A percentile compares a stretch with the other conserved stretches of the same genome.
Evolutionary conservation across 2,888 invertebrate genomes (phyloP).

Genomic region (Agrypnus murinus): DNA sequence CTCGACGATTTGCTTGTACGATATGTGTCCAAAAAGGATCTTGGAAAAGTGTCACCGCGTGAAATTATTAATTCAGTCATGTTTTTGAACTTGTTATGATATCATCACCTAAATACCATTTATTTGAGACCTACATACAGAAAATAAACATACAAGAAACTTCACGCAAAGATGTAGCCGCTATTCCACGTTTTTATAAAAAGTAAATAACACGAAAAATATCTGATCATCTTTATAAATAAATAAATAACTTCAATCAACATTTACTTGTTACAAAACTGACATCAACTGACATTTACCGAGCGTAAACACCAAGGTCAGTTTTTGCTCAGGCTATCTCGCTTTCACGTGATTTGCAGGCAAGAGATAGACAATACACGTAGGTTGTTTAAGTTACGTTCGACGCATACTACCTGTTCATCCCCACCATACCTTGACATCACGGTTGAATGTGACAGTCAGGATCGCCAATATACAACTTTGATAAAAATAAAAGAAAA

Average conservation of each 20-base stretch:
- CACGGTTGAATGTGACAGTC: too few species aligned
- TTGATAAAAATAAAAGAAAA: too few species aligned
- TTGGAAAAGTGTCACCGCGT: constrained; percentile 71
- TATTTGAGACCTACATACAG: constrained; percentile 17
- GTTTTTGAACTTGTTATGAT: constrained; percentile 44
- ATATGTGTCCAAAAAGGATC: constrained; percentile 70
- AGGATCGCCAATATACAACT: too few species aligned
- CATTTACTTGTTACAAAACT: constrained; percentile 27
- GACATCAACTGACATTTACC: constrained; percentile 43
- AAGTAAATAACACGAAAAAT: constrained; percentile 25
- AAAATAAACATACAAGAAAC: neutral
- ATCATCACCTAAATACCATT: constrained; percentile 35
- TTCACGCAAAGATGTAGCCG: neutral
- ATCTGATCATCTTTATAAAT: constrained; percentile 48
- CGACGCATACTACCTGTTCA: constrained; percentile 35
- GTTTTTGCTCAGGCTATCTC: constrained; percentile 28
- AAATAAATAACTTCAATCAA: constrained; percentile 31
- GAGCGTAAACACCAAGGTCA: constrained; percentile 31
- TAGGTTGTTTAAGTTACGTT: constrained; percentile 15
- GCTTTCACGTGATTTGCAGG: neutral
- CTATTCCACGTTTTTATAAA: neutral
- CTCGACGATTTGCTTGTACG: constrained; percentile 63
- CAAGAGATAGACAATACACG: constrained; percentile 23
- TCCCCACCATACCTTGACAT: too few species aligned
- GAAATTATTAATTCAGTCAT: constrained; percentile 70